Percentiles rank a stretch among this genome's conserved stretches.
Evolutionary conservation across 2,888 invertebrate species (phyloP).

Genomic region (Busseola fusca): DNA sequence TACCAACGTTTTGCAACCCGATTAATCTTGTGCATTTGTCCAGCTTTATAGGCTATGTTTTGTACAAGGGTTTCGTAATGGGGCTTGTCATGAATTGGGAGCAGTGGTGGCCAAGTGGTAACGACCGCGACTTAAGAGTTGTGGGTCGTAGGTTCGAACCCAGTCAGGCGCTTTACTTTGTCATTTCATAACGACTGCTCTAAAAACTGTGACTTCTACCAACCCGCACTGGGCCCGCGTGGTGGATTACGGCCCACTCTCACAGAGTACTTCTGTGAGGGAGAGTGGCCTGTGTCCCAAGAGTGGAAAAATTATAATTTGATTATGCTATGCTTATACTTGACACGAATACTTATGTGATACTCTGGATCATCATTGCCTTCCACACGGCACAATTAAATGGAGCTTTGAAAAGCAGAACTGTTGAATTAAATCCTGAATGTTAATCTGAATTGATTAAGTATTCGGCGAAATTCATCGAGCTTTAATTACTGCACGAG

Average conservation of each 20-base stretch:
- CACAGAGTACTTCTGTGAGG: too few relatives aligned
- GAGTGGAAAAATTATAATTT: background rate
- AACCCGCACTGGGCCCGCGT: background rate
- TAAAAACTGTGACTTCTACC: background rate
- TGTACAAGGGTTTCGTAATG: slow-evolving; percentile 31
- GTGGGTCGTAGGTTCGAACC: background rate
- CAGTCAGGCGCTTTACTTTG: background rate
- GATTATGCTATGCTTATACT: background rate
- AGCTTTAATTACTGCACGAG: slow-evolving; percentile 1
- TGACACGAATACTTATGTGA: slow-evolving; percentile 1
- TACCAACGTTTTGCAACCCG: slow-evolving; percentile 31
- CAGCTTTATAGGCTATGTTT: slow-evolving; percentile 26
- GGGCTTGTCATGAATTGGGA: background rate
- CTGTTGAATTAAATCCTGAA: slow-evolving; percentile 12
- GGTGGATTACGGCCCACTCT: background rate
- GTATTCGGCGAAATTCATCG: background rate
- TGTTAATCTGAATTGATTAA: background rate
- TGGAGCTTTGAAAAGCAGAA: slow-evolving; percentile 16
- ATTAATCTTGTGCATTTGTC: slow-evolving; percentile 35
- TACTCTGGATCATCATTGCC: slow-evolving; percentile 3
- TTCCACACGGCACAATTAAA: slow-evolving; percentile 25
- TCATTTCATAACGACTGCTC: background rate
- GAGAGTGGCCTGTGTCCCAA: background rate
- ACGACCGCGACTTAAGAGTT: background rate
- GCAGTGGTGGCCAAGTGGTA: background rate